Percentiles rank a stretch among this genome's conserved stretches.
Evolutionary conservation across 1,140 invertebrate genomes (phyloP).

Genomic region (Formica exsecta): DNA sequence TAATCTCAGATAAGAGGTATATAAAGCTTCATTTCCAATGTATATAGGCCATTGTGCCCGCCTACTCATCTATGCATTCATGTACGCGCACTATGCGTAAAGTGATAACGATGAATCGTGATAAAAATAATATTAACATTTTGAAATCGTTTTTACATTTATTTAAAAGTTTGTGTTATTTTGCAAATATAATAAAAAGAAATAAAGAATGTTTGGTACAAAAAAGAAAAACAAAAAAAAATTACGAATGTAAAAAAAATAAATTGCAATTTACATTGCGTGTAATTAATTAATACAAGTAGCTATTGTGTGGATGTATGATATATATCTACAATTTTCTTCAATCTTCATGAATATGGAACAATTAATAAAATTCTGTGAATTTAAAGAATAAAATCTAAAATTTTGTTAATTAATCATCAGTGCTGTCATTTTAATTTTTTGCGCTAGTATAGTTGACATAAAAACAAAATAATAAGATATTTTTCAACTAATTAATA

Average conservation of each 20-base stretch:
- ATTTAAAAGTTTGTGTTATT: background rate
- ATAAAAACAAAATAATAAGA: background rate
- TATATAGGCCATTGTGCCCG: constrained; percentile 59
- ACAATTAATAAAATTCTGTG: background rate
- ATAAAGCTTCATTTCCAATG: constrained; percentile 59
- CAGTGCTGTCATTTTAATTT: background rate
- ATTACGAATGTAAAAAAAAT: background rate
- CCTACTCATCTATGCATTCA: constrained; percentile 1
- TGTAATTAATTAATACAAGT: background rate
- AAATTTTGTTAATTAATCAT: background rate
- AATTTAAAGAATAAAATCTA: too few relatives aligned
- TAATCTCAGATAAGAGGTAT: constrained; percentile 63
- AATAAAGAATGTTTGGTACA: background rate
- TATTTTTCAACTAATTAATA: background rate
- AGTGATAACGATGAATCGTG: constrained; percentile 45
- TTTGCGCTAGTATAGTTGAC: background rate
- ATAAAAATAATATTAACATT: constrained; percentile 29
- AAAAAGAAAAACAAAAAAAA: background rate
- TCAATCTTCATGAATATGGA: background rate
- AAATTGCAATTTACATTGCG: background rate
- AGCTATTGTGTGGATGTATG: too few relatives aligned
- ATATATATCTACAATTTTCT: background rate
- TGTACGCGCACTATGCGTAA: background rate
- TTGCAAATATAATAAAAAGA: background rate
- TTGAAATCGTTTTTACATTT: background rate